Evolutionary conservation across 2,888 invertebrate species (phyloP).

Genomic region (Seira ritae): DNA sequence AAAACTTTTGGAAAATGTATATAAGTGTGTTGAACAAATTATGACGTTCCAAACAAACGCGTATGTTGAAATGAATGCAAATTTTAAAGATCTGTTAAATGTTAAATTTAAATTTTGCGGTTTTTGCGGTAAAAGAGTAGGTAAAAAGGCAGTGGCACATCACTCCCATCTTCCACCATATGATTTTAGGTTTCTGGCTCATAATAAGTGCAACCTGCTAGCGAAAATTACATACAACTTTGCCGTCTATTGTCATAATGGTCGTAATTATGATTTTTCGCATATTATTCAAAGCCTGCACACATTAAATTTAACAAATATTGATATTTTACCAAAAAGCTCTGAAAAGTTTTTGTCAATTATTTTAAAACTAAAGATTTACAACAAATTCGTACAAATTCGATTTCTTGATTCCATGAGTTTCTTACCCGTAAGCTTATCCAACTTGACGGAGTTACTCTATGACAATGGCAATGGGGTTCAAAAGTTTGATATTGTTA

Average conservation of each 20-base stretch:
- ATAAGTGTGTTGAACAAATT: too few species aligned
- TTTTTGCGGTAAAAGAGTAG: neutral
- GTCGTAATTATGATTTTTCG: neutral
- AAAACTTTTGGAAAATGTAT: too few species aligned
- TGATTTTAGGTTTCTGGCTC: neutral
- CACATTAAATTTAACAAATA: neutral
- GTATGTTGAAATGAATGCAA: too few species aligned
- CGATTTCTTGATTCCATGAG: neutral
- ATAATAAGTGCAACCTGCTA: neutral
- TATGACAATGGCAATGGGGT: neutral
- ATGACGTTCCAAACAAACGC: too few species aligned
- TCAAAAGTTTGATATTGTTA: neutral
- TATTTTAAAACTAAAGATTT: too few species aligned
- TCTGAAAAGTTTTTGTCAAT: neutral
- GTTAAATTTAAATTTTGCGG: neutral
- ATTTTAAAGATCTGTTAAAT: neutral
- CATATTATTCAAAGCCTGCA: constrained; percentile 14
- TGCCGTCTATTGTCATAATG: neutral
- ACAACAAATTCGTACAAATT: too few species aligned
- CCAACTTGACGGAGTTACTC: neutral
- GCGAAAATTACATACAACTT: neutral
- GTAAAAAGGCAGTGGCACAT: neutral
- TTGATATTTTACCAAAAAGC: neutral
- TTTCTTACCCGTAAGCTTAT: neutral
- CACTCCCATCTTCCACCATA: constrained; percentile 12